Evolutionary conservation across 1,140 invertebrate species (phyloP).

Genomic region (Ceratitis capitata): DNA sequence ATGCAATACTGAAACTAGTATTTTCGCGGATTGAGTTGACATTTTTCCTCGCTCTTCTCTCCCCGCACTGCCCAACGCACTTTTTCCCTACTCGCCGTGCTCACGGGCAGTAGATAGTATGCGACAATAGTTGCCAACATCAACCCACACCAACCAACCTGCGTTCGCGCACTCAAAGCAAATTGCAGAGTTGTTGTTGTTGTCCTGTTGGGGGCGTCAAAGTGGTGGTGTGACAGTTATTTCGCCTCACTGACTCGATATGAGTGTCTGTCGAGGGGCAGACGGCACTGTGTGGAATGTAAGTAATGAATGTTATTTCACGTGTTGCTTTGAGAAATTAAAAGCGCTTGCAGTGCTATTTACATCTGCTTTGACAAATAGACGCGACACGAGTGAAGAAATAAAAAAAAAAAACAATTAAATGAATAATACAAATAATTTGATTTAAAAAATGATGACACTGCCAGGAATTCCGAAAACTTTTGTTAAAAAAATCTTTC

Average conservation of each 20-base stretch:
- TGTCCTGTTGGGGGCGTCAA: not conserved
- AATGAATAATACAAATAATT: too few species aligned
- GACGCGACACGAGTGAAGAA: too few species aligned
- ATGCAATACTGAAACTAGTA: slow-evolving; percentile 21
- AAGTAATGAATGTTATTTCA: not conserved
- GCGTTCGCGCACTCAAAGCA: not conserved
- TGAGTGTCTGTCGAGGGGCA: not conserved
- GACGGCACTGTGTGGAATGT: not conserved
- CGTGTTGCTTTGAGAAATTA: not conserved
- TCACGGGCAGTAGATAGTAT: not conserved
- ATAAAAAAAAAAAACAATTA: too few species aligned
- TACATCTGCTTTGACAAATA: too few species aligned
- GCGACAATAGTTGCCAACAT: slow-evolving; percentile 1
- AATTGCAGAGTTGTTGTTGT: slow-evolving; percentile 21
- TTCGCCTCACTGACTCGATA: not conserved
- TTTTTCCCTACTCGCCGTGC: not conserved
- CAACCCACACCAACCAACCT: not conserved
- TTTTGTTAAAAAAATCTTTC: too few species aligned
- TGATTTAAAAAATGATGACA: too few species aligned
- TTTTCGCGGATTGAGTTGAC: slow-evolving; percentile 17
- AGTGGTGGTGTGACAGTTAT: not conserved
- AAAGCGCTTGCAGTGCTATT: too few species aligned
- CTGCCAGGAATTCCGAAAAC: too few species aligned
- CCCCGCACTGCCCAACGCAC: too few species aligned
- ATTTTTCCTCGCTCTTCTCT: not conserved